These are phyloP conservation scores for Cordilura impudica DNA, from an alignment of 2,888 invertebrate species.

Conservation along the genomic window DNA sequence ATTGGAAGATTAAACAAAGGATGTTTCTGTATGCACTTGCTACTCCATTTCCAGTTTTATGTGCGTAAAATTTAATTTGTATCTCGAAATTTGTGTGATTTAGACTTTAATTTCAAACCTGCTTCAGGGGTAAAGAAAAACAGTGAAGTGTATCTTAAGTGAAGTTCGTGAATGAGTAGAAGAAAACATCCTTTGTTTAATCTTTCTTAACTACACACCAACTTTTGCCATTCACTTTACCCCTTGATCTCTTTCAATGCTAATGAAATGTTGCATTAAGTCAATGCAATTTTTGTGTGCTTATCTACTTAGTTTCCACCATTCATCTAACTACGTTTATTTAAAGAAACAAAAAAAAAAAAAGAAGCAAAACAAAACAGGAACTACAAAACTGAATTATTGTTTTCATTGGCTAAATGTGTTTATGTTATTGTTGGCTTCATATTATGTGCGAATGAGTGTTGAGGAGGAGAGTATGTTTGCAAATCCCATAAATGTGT, in stretches of 20 bases:
- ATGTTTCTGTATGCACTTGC: too few relatives aligned
- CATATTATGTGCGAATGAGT: background rate
- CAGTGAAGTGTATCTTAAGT: background rate
- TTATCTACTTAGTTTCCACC: background rate
- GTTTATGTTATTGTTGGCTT: constrained; percentile 37
- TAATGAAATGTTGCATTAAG: constrained; percentile 56
- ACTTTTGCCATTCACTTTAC: background rate
- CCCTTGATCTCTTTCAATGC: constrained; percentile 4
- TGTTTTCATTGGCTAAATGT: constrained; percentile 19
- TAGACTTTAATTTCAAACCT: too few relatives aligned
- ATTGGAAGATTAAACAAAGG: too few relatives aligned
- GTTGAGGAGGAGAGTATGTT: background rate
- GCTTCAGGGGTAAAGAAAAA: too few relatives aligned
- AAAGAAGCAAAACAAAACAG: background rate
- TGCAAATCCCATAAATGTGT: background rate
- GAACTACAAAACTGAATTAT: background rate
- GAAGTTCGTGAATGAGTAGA: background rate
- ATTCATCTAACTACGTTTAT: background rate
- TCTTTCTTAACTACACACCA: background rate
- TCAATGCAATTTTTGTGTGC: constrained; percentile 37
- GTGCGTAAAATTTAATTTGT: too few relatives aligned
- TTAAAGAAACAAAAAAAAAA: background rate
- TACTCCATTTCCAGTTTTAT: too few relatives aligned
- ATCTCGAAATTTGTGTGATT: too few relatives aligned
- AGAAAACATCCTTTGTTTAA: background rate